Percentiles rank a stretch among this genome's conserved stretches.
phyloP scores from a whole-genome alignment of 2,113 vertebrate genomes.

The Nothocercus nigrocapillus region DNA sequence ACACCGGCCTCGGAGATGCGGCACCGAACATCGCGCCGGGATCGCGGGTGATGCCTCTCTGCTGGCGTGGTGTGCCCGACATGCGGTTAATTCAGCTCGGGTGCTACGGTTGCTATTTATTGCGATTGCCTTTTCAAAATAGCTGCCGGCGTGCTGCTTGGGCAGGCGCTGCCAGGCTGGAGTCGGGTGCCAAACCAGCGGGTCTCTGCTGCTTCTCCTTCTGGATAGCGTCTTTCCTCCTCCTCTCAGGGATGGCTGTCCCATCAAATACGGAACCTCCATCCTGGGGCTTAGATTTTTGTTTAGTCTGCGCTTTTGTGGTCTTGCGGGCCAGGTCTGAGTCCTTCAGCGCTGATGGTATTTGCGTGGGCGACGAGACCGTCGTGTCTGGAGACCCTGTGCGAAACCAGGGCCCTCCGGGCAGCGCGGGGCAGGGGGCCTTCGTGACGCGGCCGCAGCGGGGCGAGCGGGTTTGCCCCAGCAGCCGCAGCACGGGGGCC shows the following conservation, averaged over 20 bases:
- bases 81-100: neutral
- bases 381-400: neutral
- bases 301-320: neutral
- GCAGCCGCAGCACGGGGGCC: neutral
- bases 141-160: neutral
- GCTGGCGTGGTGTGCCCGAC: neutral
- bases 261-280: neutral
- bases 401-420: neutral
- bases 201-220: neutral
- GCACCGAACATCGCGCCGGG: neutral
- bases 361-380: neutral
- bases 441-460: neutral
- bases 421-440: neutral
- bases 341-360: neutral
- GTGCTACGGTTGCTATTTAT: fast-evolving
- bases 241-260: neutral
- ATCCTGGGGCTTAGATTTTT: neutral
- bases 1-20: neutral
- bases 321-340: too few species aligned
- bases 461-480: fast-evolving
- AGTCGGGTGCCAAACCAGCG: too few species aligned
- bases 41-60: neutral
- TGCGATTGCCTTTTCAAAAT: neutral
- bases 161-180: neutral
- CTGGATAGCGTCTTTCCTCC: too few species aligned